Percentiles rank a stretch among this genome's conserved stretches.
Evolutionary conservation across 2,888 invertebrate species (phyloP).

Genomic region (Monopis laevigella): DNA sequence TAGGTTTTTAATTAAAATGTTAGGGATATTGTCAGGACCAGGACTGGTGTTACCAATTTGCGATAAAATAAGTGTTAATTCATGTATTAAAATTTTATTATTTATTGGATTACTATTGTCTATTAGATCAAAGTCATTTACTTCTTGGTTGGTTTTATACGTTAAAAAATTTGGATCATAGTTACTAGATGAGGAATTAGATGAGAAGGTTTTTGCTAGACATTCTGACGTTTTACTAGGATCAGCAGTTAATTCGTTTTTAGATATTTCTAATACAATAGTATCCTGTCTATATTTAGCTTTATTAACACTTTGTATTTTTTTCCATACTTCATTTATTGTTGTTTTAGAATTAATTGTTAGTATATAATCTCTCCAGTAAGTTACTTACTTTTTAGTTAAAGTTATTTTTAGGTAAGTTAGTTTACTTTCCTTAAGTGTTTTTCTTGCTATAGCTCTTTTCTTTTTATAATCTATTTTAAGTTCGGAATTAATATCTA

Average conservation of each 20-base stretch:
- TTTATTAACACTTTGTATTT: slow-evolving; percentile 9
- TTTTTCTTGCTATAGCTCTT: slow-evolving; percentile 9
- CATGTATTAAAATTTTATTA: slow-evolving; percentile 7
- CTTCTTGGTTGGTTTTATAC: slow-evolving; percentile 4
- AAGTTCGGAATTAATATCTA: slow-evolving; percentile 9
- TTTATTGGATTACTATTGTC: slow-evolving; percentile 4
- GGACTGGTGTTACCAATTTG: slow-evolving; percentile 15
- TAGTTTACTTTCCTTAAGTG: slow-evolving; percentile 12
- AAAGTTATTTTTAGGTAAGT: no score
- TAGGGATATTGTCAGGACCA: slow-evolving; percentile 18
- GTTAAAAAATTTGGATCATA: slow-evolving; percentile 14
- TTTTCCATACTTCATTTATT: slow-evolving; percentile 14
- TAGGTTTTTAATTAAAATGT: slow-evolving; percentile 17
- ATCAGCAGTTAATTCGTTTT: slow-evolving; percentile 3
- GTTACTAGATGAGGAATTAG: slow-evolving; percentile 16
- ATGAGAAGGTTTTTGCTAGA: slow-evolving; percentile 15
- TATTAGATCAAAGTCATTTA: background rate
- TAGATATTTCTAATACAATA: background rate
- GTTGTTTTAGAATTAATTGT: slow-evolving; percentile 14
- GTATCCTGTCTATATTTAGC: background rate
- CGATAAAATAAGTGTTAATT: slow-evolving; percentile 13
- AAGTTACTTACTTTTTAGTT: no score
- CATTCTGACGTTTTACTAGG: background rate
- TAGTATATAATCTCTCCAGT: slow-evolving; percentile 14
- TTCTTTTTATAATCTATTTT: slow-evolving; percentile 14